Evolutionary conservation across 2,888 invertebrate species (phyloP).

Genomic region (Steinernema scapterisci): DNA sequence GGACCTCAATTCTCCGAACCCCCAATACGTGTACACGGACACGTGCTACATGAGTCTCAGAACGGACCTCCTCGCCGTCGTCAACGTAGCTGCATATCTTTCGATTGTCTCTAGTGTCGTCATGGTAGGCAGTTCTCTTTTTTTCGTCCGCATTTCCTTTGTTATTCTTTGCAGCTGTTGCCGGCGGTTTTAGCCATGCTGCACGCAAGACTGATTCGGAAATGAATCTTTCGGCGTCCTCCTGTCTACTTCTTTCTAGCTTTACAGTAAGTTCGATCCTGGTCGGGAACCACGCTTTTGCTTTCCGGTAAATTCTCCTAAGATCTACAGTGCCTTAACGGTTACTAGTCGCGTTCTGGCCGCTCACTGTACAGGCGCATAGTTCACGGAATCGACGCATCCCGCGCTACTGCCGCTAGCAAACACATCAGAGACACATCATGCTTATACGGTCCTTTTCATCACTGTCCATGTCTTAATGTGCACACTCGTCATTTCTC

Average conservation of each 20-base stretch:
- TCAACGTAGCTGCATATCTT: slow-evolving; percentile 63
- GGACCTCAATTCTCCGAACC: background rate
- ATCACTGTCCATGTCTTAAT: background rate
- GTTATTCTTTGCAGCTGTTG: background rate
- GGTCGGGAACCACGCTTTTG: background rate
- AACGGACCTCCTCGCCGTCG: slow-evolving; percentile 60
- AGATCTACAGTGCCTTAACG: background rate
- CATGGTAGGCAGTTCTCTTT: slow-evolving; percentile 44
- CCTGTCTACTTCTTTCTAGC: background rate
- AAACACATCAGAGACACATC: background rate
- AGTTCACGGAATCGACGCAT: background rate
- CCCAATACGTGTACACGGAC: slow-evolving; percentile 45
- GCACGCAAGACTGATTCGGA: background rate
- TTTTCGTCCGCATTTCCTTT: too few species aligned
- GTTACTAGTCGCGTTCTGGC: background rate
- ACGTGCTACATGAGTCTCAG: slow-evolving; percentile 62
- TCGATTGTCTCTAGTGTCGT: slow-evolving; percentile 56
- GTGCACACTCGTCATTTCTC: background rate
- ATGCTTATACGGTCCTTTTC: too few species aligned
- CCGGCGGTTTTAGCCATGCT: slow-evolving; percentile 20
- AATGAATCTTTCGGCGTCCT: background rate
- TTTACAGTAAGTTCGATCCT: slow-evolving; percentile 8
- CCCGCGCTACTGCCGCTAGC: background rate
- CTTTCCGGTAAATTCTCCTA: background rate
- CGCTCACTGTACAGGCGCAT: too few species aligned